phyloP scores from a whole-genome alignment of 2,888 invertebrate genomes.

The Chrysolina oricalcia region DNA sequence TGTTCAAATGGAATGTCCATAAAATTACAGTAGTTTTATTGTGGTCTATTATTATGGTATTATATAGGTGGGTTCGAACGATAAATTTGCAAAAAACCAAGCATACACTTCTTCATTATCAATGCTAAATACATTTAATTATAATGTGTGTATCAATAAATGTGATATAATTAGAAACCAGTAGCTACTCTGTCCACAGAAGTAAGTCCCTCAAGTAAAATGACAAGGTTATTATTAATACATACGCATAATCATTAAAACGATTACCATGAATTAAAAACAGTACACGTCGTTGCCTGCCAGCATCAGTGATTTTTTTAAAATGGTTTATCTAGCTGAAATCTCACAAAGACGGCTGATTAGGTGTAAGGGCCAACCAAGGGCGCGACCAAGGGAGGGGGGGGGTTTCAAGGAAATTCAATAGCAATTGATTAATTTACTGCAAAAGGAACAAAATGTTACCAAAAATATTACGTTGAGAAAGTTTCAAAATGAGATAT shows the following conservation, averaged over 20 bases:
- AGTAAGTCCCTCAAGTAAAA: constrained; percentile 19
- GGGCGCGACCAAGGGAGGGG: too few relatives aligned
- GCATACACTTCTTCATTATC: constrained; percentile 20
- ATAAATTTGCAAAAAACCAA: constrained; percentile 21
- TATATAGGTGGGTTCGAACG: constrained; percentile 16
- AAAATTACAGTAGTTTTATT: constrained; percentile 5
- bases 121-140: constrained; percentile 30
- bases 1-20: not conserved
- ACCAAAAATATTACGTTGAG: too few relatives aligned
- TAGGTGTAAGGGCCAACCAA: not conserved
- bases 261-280: too few relatives aligned
- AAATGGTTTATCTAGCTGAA: not conserved
- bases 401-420: too few relatives aligned
- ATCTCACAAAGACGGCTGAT: not conserved
- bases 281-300: too few relatives aligned
- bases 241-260: not conserved
- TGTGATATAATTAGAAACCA: constrained; percentile 22
- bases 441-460: too few relatives aligned
- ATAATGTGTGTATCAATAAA: constrained; percentile 25
- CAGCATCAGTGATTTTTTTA: too few relatives aligned
- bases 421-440: too few relatives aligned
- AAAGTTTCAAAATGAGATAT: too few relatives aligned
- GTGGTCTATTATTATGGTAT: constrained; percentile 14
- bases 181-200: constrained; percentile 9
- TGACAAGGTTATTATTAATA: constrained; percentile 13